Conservation (phyloP, 2,113 vertebrate genomes). For the Rhinoderma darwinii region DNA sequence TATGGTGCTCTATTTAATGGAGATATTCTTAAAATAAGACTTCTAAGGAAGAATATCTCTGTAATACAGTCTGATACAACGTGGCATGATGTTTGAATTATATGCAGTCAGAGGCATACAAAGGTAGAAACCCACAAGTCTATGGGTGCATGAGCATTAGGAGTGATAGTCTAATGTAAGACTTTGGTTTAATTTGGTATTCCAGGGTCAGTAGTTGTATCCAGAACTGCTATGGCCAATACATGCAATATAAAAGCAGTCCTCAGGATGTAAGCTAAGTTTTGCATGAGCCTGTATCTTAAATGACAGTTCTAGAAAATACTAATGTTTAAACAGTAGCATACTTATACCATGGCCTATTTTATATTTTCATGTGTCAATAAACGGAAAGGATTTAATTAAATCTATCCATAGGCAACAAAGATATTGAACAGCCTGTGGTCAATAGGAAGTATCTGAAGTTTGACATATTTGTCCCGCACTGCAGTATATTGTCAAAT, state of each 20-base stretch:
- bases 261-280: background rate
- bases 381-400: constrained; percentile 12
- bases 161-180: too few relatives aligned
- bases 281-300: background rate
- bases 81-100: too few relatives aligned
- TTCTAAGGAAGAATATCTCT: too few relatives aligned
- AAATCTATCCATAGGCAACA: background rate
- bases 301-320: background rate
- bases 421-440: background rate
- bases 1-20: too few relatives aligned
- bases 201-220: background rate
- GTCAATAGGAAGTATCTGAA: constrained; percentile 30
- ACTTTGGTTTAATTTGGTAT: background rate
- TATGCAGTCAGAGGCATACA: too few relatives aligned
- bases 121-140: too few relatives aligned
- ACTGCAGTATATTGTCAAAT: constrained; percentile 15
- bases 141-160: too few relatives aligned
- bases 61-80: too few relatives aligned
- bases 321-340: background rate
- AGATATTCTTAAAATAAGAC: too few relatives aligned
- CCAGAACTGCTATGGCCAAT: background rate
- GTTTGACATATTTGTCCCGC: constrained; percentile 21
- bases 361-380: constrained; percentile 18
- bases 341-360: background rate
- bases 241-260: background rate